phyloP scores from a whole-genome alignment of 2,113 vertebrate genomes.

The Cryptomyrus ogoouensis region DNA sequence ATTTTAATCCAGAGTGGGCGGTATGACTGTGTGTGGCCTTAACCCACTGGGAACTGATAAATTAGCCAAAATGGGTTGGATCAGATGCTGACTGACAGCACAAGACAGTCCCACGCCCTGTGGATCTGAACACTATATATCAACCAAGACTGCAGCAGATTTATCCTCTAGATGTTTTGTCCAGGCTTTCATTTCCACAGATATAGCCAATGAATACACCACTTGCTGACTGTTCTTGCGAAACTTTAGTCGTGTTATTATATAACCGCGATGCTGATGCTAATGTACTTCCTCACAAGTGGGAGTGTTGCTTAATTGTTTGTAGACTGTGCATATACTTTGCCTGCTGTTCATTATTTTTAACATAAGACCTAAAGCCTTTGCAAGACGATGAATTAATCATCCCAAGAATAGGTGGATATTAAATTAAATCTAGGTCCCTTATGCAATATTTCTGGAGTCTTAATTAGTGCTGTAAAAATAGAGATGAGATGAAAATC shows the following conservation, averaged over 20 bases:
- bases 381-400: conserved; percentile 33
- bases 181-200: neutral
- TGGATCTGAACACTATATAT: neutral
- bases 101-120: neutral
- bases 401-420: conserved; percentile 35
- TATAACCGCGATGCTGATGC: neutral
- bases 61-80: neutral
- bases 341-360: neutral
- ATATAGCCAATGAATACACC: neutral
- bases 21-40: neutral
- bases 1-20: neutral
- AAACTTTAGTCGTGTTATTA: neutral
- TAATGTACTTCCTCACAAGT: neutral
- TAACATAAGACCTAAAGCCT: conserved; percentile 24
- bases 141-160: neutral
- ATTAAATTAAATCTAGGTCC: conserved; percentile 34
- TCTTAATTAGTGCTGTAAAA: conserved; percentile 22
- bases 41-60: neutral
- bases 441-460: conserved; percentile 30
- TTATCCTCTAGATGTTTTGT: neutral
- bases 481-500: neutral
- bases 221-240: neutral
- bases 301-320: neutral
- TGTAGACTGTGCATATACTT: neutral
- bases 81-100: neutral